Percentiles rank a stretch among this genome's conserved stretches.
phyloP scores from a whole-genome alignment of 2,113 vertebrate genomes.

The Mixornis gularis region DNA sequence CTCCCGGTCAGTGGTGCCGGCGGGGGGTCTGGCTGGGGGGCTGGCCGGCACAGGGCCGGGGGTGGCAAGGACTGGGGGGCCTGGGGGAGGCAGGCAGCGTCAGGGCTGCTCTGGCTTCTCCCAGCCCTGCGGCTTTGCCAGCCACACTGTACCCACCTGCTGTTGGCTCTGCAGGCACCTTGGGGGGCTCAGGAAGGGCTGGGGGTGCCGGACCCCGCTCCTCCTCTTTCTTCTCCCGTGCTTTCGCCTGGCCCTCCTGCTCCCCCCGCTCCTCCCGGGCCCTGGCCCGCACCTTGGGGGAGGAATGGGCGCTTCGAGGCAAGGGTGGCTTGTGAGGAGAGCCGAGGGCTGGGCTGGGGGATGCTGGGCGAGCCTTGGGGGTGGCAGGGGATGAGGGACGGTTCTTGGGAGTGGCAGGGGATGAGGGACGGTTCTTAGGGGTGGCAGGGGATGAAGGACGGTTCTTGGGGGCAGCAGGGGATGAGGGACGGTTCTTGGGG shows the following conservation, averaged over 20 bases:
- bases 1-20: conserved; percentile 87
- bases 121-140: rapidly evolving
- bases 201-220: conserved; percentile 51
- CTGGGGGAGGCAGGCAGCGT: not conserved
- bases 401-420: conserved; percentile 79
- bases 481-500: not conserved
- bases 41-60: conserved; percentile 31
- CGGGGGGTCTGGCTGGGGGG: conserved; percentile 77
- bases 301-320: conserved; percentile 71
- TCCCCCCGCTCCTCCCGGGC: conserved; percentile 74
- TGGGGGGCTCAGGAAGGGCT: conserved; percentile 52
- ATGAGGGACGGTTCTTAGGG: conserved; percentile 80
- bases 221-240: conserved; percentile 63
- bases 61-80: not conserved
- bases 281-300: conserved; percentile 71
- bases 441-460: not conserved
- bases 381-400: conserved; percentile 79
- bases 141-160: not conserved
- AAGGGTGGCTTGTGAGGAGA: conserved; percentile 77
- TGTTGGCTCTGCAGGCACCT: not conserved
- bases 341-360: conserved; percentile 71
- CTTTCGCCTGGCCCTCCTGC: conserved; percentile 63
- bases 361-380: conserved; percentile 74
- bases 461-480: not conserved
- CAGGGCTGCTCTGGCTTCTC: not conserved